Base-by-base conservation (phyloP, 2,113 vertebrate species). In the Genyomyrus donnyi region DNA sequence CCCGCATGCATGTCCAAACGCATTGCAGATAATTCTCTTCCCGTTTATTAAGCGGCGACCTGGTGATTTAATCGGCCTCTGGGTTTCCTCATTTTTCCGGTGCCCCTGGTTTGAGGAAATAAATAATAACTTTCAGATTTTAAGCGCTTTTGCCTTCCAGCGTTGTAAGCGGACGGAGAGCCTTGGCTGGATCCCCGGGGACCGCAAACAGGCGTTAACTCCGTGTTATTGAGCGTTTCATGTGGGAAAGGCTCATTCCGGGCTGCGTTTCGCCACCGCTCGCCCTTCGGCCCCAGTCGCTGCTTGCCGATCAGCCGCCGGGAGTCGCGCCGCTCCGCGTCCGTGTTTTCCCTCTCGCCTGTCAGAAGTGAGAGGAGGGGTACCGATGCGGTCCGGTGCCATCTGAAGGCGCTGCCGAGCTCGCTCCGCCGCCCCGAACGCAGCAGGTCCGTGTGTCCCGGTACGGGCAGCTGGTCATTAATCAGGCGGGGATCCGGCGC, bases 311-410 rank as follows among this genome's bases (percentile, higher is more conserved):
- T 77, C 70, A 15, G 15, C 31, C 70, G 31, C 31, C 10, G 42
- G 35, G 62, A 77, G 45, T 49, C 49, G 31, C 48, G 50, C 77
- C 35, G 24, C 5, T 89, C 89, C 89, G 83, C 50, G 39, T 89
- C 89, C 89, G 52, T 21, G 89, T 89, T 89, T 89, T 85, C 80
- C 53, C 80, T 85, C 53, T 89, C 39, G 52, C 89, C 31, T 90
- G 86, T 89, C 89, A 89, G 58, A 85, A 88, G 88, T 85, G 88
- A 91, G 88, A 90, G 88, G 58, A 50, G 80, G 89, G 35, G 15
- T 13, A 19, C 74, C 24, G 24, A 89, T 88, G 48, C 53, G 84
- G 77, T 91, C 91, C 89, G 89, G 90, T 91, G 90, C 56, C 91
- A 27, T 50, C 66, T 52, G 70, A 74, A 27, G 5, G 88, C 24